These are phyloP conservation scores for Dryocosmus kuriphilus DNA, from an alignment of 2,888 invertebrate genomes.

Conservation along the genomic window DNA sequence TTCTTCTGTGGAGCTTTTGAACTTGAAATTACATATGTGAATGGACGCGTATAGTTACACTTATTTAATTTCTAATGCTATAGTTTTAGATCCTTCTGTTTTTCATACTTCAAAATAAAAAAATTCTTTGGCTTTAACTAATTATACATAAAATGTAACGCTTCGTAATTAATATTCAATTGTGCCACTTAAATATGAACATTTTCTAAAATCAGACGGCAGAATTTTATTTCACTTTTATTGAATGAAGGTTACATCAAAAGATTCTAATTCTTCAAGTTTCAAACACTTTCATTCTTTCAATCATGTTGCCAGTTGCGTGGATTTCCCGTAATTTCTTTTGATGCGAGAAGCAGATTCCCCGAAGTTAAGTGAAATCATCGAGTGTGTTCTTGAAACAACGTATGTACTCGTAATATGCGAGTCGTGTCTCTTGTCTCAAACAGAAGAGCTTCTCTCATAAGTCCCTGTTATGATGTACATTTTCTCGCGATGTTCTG, in stretches of 20 bases:
- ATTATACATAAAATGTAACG: too few relatives aligned
- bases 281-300: neutral
- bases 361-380: slow-evolving; percentile 23
- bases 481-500: slow-evolving; percentile 28
- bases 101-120: too few relatives aligned
- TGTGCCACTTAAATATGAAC: neutral
- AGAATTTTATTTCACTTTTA: neutral
- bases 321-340: slow-evolving; percentile 23
- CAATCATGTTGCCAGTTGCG: slow-evolving; percentile 3
- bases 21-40: too few relatives aligned
- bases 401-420: slow-evolving; percentile 24
- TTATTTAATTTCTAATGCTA: too few relatives aligned
- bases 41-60: too few relatives aligned
- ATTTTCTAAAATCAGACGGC: neutral
- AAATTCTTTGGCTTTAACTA: too few relatives aligned
- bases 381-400: slow-evolving; percentile 20
- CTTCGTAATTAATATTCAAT: neutral
- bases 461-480: slow-evolving; percentile 32
- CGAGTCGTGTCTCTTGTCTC: slow-evolving; percentile 22
- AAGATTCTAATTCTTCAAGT: neutral
- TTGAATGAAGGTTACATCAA: neutral
- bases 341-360: slow-evolving; percentile 7
- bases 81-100: too few relatives aligned
- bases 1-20: too few relatives aligned
- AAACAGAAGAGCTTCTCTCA: slow-evolving; percentile 15